phyloP scores from a whole-genome alignment of 2,888 invertebrate genomes.

The Eulithis prunata region DNA sequence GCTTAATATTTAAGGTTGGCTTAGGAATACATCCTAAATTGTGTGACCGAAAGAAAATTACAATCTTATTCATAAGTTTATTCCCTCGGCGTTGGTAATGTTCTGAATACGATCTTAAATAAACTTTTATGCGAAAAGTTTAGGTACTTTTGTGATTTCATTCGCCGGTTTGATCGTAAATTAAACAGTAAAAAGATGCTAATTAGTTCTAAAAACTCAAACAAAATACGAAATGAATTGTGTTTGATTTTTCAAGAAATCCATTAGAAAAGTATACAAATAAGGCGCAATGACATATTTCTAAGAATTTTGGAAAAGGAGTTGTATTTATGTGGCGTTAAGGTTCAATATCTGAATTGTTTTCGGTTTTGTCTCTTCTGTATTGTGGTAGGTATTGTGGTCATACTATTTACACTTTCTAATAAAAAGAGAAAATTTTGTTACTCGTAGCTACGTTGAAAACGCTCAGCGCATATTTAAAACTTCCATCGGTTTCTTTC shows the following conservation, averaged over 20 bases:
- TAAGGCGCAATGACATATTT: too few relatives aligned
- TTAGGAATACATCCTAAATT: slow-evolving; percentile 5
- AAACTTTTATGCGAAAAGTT: slow-evolving; percentile 25
- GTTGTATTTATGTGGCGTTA: too few relatives aligned
- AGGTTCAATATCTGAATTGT: too few relatives aligned
- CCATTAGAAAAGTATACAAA: too few relatives aligned
- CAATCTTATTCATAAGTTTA: slow-evolving; percentile 20
- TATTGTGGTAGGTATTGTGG: too few relatives aligned
- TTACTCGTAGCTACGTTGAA: too few relatives aligned
- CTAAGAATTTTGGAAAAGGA: too few relatives aligned
- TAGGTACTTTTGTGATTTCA: slow-evolving; percentile 19
- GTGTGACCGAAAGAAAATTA: slow-evolving; percentile 11
- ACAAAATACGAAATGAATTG: neutral
- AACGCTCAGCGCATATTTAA: too few relatives aligned
- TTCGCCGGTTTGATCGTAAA: slow-evolving; percentile 18
- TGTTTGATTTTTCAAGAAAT: neutral
- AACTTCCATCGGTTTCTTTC: too few relatives aligned
- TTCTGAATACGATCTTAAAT: slow-evolving; percentile 25
- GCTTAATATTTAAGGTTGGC: neutral
- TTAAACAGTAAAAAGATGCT: slow-evolving; percentile 13
- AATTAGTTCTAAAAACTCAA: neutral
- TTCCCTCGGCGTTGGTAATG: slow-evolving; percentile 17
- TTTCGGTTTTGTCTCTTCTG: too few relatives aligned
- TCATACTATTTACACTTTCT: too few relatives aligned
- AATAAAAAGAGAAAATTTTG: too few relatives aligned